phyloP scores from a whole-genome alignment of 2,113 vertebrate species.

The Chrysemys picta region DNA sequence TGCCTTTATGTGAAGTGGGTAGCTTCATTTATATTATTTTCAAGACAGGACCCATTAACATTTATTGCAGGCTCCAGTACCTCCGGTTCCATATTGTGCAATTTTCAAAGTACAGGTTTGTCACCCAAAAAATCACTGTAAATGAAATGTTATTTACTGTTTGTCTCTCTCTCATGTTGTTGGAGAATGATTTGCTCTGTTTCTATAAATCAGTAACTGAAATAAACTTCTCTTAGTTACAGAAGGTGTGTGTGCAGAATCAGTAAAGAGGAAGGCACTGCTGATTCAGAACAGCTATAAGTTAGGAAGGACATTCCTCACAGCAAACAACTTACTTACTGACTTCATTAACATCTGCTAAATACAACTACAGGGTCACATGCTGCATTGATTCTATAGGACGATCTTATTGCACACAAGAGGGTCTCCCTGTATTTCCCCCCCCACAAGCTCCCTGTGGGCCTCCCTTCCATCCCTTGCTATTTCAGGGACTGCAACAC shows the following conservation, averaged over 20 bases:
- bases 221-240: neutral
- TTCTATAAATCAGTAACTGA: neutral
- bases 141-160: conserved; percentile 78
- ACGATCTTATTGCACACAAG: neutral
- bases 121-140: conserved; percentile 63
- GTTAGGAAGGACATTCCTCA: neutral
- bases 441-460: neutral
- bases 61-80: conserved; percentile 36
- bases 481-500: neutral
- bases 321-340: neutral
- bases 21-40: conserved; percentile 58
- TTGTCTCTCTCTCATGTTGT: conserved; percentile 15
- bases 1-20: conserved; percentile 18
- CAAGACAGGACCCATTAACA: conserved; percentile 43
- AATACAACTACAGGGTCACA: neutral
- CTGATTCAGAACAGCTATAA: neutral
- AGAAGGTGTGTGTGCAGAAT: neutral
- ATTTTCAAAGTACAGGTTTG: neutral
- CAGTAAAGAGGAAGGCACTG: neutral
- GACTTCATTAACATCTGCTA: neutral
- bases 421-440: neutral
- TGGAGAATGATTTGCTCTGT: conserved; percentile 13
- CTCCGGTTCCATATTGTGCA: conserved; percentile 1
- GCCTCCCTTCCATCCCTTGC: neutral
- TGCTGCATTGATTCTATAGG: neutral